Base-by-base conservation (phyloP, 1,140 invertebrate genomes). In the Papilio polytes region DNA sequence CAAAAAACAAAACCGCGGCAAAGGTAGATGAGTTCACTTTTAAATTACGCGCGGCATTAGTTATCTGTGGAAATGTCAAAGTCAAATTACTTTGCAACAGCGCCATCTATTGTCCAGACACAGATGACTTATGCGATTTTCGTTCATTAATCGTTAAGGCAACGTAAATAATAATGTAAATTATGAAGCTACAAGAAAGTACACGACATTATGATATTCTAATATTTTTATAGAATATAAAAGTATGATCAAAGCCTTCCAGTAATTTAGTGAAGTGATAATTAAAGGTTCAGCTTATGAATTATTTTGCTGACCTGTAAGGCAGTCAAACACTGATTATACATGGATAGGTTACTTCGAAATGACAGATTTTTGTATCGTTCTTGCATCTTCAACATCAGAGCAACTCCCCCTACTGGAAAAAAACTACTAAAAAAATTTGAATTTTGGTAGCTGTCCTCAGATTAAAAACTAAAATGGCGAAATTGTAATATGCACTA, bases 211-310 rank as follows among this genome's bases (percentile, higher is more conserved):
- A 87, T 91, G 89, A 89, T 94, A 94, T 94, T 94, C 91, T 94
- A 94, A 94, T 94, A 94, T 94, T 94, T 94, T 94, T 94, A 94
- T 94, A 94, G 93, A 93, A 92, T 94, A 93, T 90, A 91, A 93
- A 90, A 93, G 91, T 88, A 91, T 93, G 91, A 94, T 93, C 91
- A 89, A 70, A 94, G 93, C 93, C 93, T 94, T 94, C 92, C 93
- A 94, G 89, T 94, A 94, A 94, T 93, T 92, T 94, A 94, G 92
- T 92, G 86, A 92, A 92, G 86, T 89, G 86, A 91, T 86, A 78
- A 80, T 89, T 85, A 87, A 80, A 84, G 87, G 85, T 87, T 85
- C 91, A 90, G 91, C 92, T 93, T 92, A 86, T 89, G 84, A 88
- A 87, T 91, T 92, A 83, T 84, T 89, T 94, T 93, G 93, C 92